Conservation (phyloP, 2,888 invertebrate genomes). For the Willowsia nigromaculata region DNA sequence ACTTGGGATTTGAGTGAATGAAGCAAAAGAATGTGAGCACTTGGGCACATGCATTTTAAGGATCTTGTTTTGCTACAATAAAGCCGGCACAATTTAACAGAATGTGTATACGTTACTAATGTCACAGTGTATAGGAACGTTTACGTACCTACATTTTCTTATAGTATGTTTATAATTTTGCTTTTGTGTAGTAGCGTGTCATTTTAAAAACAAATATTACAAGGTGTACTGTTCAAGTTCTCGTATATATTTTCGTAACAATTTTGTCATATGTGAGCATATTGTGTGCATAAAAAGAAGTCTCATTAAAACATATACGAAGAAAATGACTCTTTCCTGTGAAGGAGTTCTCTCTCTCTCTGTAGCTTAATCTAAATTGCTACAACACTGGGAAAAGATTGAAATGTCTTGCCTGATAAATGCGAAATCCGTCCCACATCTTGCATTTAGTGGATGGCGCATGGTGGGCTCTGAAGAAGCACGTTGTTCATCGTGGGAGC, state of each 20-base stretch:
- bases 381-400: slow-evolving; percentile 18
- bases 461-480: not conserved
- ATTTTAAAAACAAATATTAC: not conserved
- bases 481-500: not conserved
- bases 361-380: not conserved
- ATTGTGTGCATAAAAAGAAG: not conserved
- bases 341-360: not conserved
- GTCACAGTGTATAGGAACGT: no score
- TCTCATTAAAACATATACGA: slow-evolving; percentile 9
- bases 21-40: no score
- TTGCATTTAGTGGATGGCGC: not conserved
- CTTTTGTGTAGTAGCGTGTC: no score
- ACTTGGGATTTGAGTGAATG: not conserved
- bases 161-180: not conserved
- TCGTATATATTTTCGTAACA: not conserved
- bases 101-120: no score
- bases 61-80: no score
- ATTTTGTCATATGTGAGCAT: not conserved
- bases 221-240: not conserved
- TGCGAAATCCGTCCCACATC: not conserved
- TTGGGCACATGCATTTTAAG: no score
- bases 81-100: no score
- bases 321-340: slow-evolving; percentile 21
- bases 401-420: slow-evolving; percentile 33
- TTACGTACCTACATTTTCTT: not conserved